Percentiles rank a stretch among this genome's conserved stretches.
phyloP scores from a whole-genome alignment of 1,140 invertebrate genomes.

The Cherax quadricarinatus region DNA sequence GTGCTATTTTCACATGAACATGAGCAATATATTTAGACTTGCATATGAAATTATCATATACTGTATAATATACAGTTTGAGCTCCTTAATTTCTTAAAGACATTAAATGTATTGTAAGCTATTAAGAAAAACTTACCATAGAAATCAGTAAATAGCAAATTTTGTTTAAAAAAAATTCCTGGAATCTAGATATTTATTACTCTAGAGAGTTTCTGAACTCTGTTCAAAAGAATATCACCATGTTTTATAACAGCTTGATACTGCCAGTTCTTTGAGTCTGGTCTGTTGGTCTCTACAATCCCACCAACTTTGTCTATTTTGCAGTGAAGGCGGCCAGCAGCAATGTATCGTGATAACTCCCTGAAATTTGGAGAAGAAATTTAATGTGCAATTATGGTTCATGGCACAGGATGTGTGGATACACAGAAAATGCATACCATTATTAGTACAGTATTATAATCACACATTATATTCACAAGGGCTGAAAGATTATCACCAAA shows the following conservation, averaged over 20 bases:
- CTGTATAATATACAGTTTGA: background rate
- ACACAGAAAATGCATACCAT: too few species aligned
- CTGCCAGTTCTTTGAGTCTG: slow-evolving; percentile 94
- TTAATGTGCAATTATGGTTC: background rate
- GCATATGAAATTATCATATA: too few species aligned
- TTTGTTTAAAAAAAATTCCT: background rate
- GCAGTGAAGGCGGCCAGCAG: slow-evolving; percentile 95
- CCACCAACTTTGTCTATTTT: slow-evolving; percentile 95
- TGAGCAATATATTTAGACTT: background rate
- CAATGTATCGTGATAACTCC: slow-evolving; percentile 93
- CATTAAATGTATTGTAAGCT: background rate
- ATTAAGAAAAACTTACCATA: background rate
- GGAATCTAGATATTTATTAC: slow-evolving; percentile 95
- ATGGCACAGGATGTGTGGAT: too few species aligned
- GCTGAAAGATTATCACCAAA: too few species aligned
- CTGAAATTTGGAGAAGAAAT: slow-evolving; percentile 78
- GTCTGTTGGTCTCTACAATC: slow-evolving; percentile 97
- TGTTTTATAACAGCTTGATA: slow-evolving; percentile 99
- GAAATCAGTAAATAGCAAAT: background rate
- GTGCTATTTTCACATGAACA: background rate
- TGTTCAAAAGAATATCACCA: slow-evolving; percentile 97
- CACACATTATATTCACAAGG: too few species aligned
- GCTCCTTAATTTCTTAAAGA: too few species aligned
- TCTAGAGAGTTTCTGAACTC: slow-evolving; percentile 98
- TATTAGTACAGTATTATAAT: too few species aligned